A percentile compares a stretch with the other conserved stretches of the same genome.
These are phyloP conservation scores for Periphyllus acericola DNA, from an alignment of 2,888 invertebrate genomes.

Conservation along the genomic window DNA sequence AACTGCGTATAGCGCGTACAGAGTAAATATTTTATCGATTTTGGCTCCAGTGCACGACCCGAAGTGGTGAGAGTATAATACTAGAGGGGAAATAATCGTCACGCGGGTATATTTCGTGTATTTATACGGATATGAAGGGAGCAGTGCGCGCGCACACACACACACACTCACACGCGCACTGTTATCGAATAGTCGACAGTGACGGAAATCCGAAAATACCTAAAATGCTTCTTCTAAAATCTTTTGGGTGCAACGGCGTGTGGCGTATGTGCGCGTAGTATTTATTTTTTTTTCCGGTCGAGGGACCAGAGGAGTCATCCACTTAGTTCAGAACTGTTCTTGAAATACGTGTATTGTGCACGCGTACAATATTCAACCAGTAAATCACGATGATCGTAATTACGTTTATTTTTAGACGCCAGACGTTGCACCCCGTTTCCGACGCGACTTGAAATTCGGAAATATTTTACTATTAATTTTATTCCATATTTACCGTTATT, in stretches of 20 bases:
- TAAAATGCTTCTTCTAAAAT: not conserved
- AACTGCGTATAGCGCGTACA: not conserved
- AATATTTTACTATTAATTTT: not conserved
- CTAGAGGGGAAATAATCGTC: not conserved
- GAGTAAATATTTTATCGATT: constrained; percentile 35
- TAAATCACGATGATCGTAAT: constrained; percentile 32
- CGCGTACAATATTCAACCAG: not conserved
- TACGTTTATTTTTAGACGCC: constrained; percentile 45
- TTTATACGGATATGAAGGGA: no score
- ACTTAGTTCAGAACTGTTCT: not conserved
- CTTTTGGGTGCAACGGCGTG: not conserved
- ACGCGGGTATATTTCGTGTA: not conserved
- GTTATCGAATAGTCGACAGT: not conserved
- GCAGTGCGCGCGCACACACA: not conserved
- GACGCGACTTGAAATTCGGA: not conserved
- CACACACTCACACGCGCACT: not conserved
- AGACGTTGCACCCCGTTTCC: not conserved
- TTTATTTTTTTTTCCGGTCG: not conserved
- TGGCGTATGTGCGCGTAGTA: not conserved
- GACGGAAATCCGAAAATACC: not conserved
- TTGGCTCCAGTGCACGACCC: not conserved
- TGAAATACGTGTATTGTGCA: not conserved
- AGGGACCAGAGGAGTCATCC: no score
- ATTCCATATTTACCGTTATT: not conserved
- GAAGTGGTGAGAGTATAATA: not conserved